Evolutionary conservation across 1,140 invertebrate genomes (phyloP).

Genomic region (Globodera rostochiensis): DNA sequence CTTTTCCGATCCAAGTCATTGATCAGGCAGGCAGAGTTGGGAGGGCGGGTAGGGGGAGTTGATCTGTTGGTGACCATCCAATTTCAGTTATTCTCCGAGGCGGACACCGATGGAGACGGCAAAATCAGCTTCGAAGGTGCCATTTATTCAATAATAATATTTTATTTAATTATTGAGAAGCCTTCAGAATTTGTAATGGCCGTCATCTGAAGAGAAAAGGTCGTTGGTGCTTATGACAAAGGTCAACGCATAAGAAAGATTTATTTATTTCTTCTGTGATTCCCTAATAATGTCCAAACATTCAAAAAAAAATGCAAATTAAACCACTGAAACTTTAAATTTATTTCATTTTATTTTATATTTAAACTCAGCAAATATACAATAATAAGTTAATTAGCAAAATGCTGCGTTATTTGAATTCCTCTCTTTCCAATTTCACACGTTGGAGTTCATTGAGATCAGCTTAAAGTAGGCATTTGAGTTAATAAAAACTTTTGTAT

Average conservation of each 20-base stretch:
- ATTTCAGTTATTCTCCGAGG: slow-evolving; percentile 55
- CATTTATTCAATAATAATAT: slow-evolving; percentile 9
- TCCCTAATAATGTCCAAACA: no score
- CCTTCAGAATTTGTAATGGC: slow-evolving; percentile 58
- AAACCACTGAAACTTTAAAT: background rate
- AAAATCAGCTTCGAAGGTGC: slow-evolving; percentile 64
- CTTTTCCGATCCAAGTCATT: slow-evolving; percentile 55
- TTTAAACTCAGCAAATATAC: background rate
- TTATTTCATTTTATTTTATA: background rate
- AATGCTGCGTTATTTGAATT: background rate
- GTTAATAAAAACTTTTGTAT: no score
- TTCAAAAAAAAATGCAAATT: background rate
- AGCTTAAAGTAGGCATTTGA: background rate
- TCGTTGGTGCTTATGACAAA: background rate
- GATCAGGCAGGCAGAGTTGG: slow-evolving; percentile 45
- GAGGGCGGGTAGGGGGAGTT: background rate
- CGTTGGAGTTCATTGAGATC: slow-evolving; percentile 10
- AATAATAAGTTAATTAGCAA: slow-evolving; percentile 5
- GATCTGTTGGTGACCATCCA: background rate
- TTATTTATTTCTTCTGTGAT: background rate
- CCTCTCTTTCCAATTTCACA: background rate
- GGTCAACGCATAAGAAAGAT: background rate
- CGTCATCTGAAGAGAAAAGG: slow-evolving; percentile 41
- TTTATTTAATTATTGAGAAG: background rate
- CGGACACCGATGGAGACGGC: slow-evolving; percentile 63